phyloP scores from a whole-genome alignment of 2,888 invertebrate genomes.

The Adela reaumurella region DNA sequence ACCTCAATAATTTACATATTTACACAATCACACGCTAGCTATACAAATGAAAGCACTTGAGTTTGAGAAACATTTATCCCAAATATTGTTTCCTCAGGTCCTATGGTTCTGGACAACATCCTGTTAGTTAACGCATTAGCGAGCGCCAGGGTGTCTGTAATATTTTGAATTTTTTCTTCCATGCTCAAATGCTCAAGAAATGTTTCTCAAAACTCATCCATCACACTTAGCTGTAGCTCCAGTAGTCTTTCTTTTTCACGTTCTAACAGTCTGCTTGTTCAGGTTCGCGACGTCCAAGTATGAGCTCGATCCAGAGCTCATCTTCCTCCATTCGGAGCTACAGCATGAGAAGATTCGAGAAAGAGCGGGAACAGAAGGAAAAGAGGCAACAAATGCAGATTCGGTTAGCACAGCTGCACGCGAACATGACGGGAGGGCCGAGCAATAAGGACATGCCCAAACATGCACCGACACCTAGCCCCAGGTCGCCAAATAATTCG shows the following conservation, averaged over 20 bases:
- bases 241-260: too few species aligned
- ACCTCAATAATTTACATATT: too few species aligned
- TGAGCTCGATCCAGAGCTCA: constrained; percentile 82
- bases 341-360: constrained; percentile 74
- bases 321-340: constrained; percentile 80
- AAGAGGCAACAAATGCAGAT: constrained; percentile 73
- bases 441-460: constrained; percentile 44
- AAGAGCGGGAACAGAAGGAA: constrained; percentile 78
- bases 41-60: too few species aligned
- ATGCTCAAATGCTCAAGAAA: too few species aligned
- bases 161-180: too few species aligned
- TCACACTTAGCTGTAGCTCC: background rate
- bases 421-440: constrained; percentile 57
- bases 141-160: too few species aligned
- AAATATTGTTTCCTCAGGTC: too few species aligned
- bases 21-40: too few species aligned
- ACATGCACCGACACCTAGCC: constrained; percentile 66
- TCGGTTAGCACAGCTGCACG: constrained; percentile 66
- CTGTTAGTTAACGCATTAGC: too few species aligned
- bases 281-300: constrained; percentile 86
- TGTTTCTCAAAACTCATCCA: background rate
- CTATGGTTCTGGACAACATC: too few species aligned
- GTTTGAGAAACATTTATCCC: too few species aligned
- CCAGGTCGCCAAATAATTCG: constrained; percentile 74
- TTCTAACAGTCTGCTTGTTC: constrained; percentile 12